Evolutionary conservation across 2,888 invertebrate species (phyloP).

Genomic region (Orchesella flavescens): DNA sequence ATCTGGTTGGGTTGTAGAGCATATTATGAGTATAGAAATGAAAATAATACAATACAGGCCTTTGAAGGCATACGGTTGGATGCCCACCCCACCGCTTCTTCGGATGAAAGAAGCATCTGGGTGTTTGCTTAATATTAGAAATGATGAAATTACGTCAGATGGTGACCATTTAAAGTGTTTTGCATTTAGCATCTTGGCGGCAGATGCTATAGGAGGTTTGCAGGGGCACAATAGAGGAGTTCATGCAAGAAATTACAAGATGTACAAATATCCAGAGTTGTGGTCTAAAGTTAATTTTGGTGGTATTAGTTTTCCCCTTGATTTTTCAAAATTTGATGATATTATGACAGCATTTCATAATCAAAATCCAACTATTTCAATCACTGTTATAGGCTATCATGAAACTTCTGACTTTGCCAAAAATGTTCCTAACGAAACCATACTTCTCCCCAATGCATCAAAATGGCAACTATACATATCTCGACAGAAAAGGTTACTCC

Average conservation of each 20-base stretch:
- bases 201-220: too few species aligned
- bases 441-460: background rate
- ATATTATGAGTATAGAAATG: background rate
- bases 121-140: too few species aligned
- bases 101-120: too few species aligned
- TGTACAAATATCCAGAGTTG: too few species aligned
- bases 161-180: background rate
- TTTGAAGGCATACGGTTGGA: background rate
- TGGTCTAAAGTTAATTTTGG: too few species aligned
- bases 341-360: background rate
- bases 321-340: background rate
- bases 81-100: too few species aligned
- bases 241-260: too few species aligned
- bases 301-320: background rate
- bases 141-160: background rate
- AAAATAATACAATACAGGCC: background rate
- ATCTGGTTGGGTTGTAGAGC: constrained; percentile 6
- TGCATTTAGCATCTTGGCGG: too few species aligned
- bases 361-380: background rate
- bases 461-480: background rate
- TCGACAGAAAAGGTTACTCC: background rate
- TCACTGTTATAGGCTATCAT: background rate
- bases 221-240: too few species aligned
- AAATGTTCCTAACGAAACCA: background rate
- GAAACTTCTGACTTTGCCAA: background rate